phyloP scores from a whole-genome alignment of 2,888 invertebrate species.

The Crossocerus cetratus region DNA sequence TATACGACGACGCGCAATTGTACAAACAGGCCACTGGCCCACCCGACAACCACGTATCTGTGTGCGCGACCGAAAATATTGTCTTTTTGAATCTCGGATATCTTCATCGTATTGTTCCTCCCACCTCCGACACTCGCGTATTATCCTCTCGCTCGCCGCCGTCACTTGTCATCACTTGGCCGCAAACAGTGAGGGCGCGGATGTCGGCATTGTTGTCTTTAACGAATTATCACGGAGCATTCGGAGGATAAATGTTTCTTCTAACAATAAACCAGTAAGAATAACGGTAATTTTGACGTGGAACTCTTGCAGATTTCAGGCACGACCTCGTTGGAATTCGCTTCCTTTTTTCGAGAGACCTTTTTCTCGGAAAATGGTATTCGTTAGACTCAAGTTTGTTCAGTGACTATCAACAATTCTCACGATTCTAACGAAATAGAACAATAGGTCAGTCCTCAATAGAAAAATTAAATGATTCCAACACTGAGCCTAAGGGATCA shows the following conservation, averaged over 20 bases:
- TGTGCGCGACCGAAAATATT: constrained; percentile 16
- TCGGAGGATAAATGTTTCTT: constrained; percentile 1
- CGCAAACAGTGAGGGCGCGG: neutral
- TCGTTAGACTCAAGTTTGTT: too few relatives aligned
- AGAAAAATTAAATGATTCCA: too few relatives aligned
- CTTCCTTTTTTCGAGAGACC: too few relatives aligned
- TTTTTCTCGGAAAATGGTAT: too few relatives aligned
- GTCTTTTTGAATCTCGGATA: constrained; percentile 6
- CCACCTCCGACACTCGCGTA: neutral
- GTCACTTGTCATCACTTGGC: constrained; percentile 17
- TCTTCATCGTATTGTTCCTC: constrained; percentile 4
- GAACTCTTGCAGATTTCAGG: neutral
- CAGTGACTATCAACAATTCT: too few relatives aligned
- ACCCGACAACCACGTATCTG: constrained; percentile 7
- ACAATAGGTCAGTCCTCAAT: too few relatives aligned
- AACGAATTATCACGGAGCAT: neutral
- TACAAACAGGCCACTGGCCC: constrained; percentile 24
- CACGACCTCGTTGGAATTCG: too few relatives aligned
- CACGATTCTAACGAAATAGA: too few relatives aligned
- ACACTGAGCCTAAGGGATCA: too few relatives aligned
- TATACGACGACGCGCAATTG: constrained; percentile 43
- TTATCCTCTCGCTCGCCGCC: neutral
- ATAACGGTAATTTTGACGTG: neutral
- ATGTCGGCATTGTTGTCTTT: neutral
- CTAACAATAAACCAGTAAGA: neutral